These are phyloP conservation scores for Xyliphius kryptos DNA, from an alignment of 2,113 vertebrate species.

Conservation along the genomic window DNA sequence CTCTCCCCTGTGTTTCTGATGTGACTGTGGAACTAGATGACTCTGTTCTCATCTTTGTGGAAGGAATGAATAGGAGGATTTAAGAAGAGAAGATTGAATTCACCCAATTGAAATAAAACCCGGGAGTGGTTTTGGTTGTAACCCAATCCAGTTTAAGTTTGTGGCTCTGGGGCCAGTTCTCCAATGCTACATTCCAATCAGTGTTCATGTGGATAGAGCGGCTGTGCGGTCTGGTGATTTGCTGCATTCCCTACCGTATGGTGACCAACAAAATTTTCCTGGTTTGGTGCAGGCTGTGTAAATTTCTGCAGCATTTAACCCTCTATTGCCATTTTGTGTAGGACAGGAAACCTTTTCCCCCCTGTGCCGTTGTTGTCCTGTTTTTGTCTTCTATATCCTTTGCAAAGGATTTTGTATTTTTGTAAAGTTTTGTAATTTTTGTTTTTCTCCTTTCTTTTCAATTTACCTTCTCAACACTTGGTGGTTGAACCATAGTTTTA, in stretches of 20 bases:
- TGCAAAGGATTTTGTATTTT: no score
- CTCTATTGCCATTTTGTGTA: conserved; percentile 37
- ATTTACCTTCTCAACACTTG: no score
- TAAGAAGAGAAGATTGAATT: conserved; percentile 5
- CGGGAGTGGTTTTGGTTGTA: conserved; percentile 10
- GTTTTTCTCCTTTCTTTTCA: no score
- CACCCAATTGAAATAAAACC: background rate
- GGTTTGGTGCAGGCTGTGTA: conserved; percentile 27
- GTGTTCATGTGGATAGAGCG: no score
- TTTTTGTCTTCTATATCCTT: conserved; percentile 20
- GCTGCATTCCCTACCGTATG: conserved; percentile 34
- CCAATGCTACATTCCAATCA: conserved; percentile 28
- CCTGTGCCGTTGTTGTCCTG: conserved; percentile 33
- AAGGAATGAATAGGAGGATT: no score
- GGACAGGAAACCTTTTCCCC: conserved; percentile 42
- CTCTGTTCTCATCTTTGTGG: no score
- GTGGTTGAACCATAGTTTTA: no score
- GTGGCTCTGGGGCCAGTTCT: conserved; percentile 1
- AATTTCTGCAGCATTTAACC: conserved; percentile 30
- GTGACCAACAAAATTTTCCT: conserved; percentile 41
- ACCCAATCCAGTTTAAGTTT: conserved; percentile 18
- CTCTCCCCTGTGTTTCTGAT: no score
- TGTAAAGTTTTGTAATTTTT: no score
- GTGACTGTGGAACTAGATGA: no score
- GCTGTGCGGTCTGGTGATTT: conserved; percentile 4